A percentile compares a stretch with the other conserved stretches of the same genome.
Evolutionary conservation across 2,113 vertebrate genomes (phyloP).

Genomic region (Channa maculata): DNA sequence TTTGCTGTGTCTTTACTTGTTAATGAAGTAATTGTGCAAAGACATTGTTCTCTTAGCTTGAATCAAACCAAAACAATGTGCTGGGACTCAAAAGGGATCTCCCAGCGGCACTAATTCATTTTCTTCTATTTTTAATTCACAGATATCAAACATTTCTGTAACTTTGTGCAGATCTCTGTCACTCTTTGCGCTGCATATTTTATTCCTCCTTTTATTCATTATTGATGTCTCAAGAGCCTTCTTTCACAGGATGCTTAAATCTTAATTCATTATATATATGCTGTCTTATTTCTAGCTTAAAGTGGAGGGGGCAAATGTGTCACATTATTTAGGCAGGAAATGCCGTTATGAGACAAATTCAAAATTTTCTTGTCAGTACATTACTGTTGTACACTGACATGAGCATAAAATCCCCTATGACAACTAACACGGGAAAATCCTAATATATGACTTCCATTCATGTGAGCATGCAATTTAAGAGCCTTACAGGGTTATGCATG

Average conservation of each 20-base stretch:
- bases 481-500: slow-evolving; percentile 45
- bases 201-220: slow-evolving; percentile 51
- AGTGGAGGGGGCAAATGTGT: slow-evolving; percentile 19
- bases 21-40: slow-evolving; percentile 29
- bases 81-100: slow-evolving; percentile 22
- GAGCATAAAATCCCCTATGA: slow-evolving; percentile 43
- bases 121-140: slow-evolving; percentile 45
- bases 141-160: slow-evolving; percentile 60
- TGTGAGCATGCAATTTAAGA: slow-evolving; percentile 34
- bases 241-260: slow-evolving; percentile 41
- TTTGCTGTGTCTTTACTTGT: slow-evolving; percentile 18
- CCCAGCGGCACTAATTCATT: slow-evolving; percentile 18
- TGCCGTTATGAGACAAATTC: slow-evolving; percentile 39
- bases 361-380: slow-evolving; percentile 52
- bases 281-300: slow-evolving; percentile 37
- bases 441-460: slow-evolving; percentile 42
- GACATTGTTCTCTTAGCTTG: slow-evolving; percentile 12
- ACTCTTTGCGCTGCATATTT: slow-evolving; percentile 46
- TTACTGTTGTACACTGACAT: slow-evolving; percentile 26
- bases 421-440: slow-evolving; percentile 33
- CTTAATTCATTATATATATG: slow-evolving; percentile 50
- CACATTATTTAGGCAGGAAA: slow-evolving; percentile 51
- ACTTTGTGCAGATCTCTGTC: slow-evolving; percentile 47
- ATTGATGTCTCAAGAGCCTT: slow-evolving; percentile 55
- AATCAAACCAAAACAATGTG: slow-evolving; percentile 29